These are phyloP conservation scores for Plutella xylostella DNA, from an alignment of 2,888 invertebrate genomes.

Conservation along the genomic window DNA sequence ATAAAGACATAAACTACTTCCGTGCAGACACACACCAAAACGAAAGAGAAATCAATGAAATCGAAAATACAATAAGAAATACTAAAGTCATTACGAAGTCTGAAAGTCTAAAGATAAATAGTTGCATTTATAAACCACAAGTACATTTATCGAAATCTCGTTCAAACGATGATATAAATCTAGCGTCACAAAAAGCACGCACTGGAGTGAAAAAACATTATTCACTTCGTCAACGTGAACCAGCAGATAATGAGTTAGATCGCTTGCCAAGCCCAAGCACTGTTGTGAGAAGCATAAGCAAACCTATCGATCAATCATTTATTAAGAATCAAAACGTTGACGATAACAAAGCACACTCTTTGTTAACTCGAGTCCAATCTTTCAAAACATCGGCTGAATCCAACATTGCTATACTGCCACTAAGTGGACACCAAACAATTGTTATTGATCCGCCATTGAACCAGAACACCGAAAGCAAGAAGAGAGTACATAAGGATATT, in stretches of 20 bases:
- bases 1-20: conserved; percentile 41
- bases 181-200: conserved; percentile 32
- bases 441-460: conserved; percentile 56
- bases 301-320: conserved; percentile 23
- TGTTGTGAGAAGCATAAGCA: conserved; percentile 32
- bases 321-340: conserved; percentile 26
- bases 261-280: conserved; percentile 52
- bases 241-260: conserved; percentile 40
- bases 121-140: conserved; percentile 36
- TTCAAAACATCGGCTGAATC: conserved; percentile 60
- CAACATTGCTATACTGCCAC: conserved; percentile 56
- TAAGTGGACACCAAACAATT: conserved; percentile 67
- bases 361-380: conserved; percentile 55
- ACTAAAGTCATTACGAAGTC: conserved; percentile 59
- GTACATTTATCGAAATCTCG: conserved; percentile 43
- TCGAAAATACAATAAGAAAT: conserved; percentile 61
- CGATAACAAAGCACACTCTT: conserved; percentile 40
- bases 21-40: conserved; percentile 54
- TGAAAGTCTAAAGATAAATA: conserved; percentile 46
- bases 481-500: too few relatives aligned
- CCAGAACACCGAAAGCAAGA: conserved; percentile 25
- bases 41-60: conserved; percentile 64
- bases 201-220: conserved; percentile 57
- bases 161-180: conserved; percentile 51
- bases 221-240: conserved; percentile 59